Conservation (phyloP, 2,113 vertebrate species). For the Trogon surrucura region DNA sequence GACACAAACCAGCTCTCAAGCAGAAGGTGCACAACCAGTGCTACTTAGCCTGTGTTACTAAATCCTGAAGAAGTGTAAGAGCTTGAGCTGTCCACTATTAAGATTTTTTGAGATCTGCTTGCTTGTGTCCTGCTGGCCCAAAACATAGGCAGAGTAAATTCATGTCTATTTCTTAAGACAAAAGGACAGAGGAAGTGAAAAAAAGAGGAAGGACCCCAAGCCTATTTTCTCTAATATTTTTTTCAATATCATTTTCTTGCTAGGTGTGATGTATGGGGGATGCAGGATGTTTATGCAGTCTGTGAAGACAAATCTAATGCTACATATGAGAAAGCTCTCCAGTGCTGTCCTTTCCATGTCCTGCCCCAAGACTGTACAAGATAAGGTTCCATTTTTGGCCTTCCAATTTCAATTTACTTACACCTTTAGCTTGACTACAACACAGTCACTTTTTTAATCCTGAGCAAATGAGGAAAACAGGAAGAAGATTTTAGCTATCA, state of each 20-base stretch:
- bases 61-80: neutral
- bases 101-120: neutral
- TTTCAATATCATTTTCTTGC: neutral
- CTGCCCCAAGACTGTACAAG: neutral
- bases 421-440: neutral
- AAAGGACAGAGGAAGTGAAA: neutral
- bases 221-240: neutral
- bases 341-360: neutral
- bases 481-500: neutral
- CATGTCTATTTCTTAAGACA: neutral
- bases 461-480: neutral
- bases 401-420: neutral
- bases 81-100: fast-evolving
- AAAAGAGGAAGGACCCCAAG: neutral
- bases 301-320: neutral
- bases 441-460: neutral
- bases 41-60: neutral
- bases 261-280: neutral
- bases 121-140: neutral
- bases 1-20: neutral
- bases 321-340: neutral
- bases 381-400: fast-evolving
- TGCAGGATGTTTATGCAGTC: neutral
- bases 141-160: neutral
- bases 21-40: neutral